These are phyloP conservation scores for Anagrus nilaparvatae DNA, from an alignment of 1,140 invertebrate genomes.

Conservation along the genomic window DNA sequence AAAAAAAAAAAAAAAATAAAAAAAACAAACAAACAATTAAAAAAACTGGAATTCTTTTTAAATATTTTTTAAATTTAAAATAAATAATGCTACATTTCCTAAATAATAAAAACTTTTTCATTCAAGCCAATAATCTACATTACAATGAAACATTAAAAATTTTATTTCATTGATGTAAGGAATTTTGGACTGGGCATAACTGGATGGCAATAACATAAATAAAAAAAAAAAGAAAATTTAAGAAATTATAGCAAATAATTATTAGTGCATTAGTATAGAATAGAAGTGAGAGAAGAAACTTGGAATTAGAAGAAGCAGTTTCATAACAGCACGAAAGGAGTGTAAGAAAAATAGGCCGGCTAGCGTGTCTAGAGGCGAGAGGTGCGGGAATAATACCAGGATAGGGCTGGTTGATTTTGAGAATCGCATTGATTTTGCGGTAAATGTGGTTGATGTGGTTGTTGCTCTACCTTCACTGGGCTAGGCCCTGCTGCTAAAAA, in stretches of 20 bases:
- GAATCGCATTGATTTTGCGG: conserved; percentile 33
- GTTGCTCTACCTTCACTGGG: conserved; percentile 39
- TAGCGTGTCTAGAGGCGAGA: conserved; percentile 44
- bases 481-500: conserved; percentile 37
- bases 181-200: conserved; percentile 17
- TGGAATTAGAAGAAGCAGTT: conserved; percentile 15
- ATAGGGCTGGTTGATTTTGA: conserved; percentile 36
- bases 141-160: too few relatives aligned
- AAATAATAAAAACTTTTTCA: not conserved
- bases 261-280: conserved; percentile 6
- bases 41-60: conserved; percentile 28
- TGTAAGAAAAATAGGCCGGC: conserved; percentile 34
- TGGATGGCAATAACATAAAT: conserved; percentile 14
- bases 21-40: conserved; percentile 22
- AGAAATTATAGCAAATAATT: conserved; percentile 8
- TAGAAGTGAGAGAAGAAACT: conserved; percentile 15
- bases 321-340: conserved; percentile 17
- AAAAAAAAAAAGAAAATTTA: conserved; percentile 9
- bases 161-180: too few relatives aligned
- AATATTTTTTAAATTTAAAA: too few relatives aligned
- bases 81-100: not conserved
- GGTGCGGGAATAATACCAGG: conserved; percentile 41
- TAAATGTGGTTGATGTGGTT: conserved; percentile 23
- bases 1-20: conserved; percentile 20
- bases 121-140: not conserved